Conservation (phyloP, 2,113 vertebrate genomes). For the Hassar affinis region DNA sequence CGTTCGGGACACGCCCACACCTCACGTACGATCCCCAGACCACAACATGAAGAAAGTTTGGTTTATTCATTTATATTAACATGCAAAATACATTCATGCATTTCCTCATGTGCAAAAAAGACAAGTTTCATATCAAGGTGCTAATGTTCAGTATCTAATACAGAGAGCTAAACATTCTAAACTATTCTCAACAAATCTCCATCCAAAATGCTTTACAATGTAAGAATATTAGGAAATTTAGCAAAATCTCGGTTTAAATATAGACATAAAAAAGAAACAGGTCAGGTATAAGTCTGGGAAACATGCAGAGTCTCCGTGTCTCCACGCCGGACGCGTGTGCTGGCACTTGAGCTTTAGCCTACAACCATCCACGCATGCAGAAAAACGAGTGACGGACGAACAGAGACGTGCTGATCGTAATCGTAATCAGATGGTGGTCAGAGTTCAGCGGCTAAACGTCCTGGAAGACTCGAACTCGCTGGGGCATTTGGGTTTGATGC, state of each 20-base stretch:
- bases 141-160: slow-evolving; percentile 74
- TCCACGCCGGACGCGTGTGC: not conserved
- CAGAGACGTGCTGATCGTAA: slow-evolving; percentile 74
- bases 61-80: slow-evolving; percentile 73
- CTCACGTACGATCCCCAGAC: slow-evolving; percentile 35
- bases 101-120: slow-evolving; percentile 75
- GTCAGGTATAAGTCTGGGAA: not conserved
- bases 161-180: slow-evolving; percentile 72
- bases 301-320: slow-evolving; percentile 11
- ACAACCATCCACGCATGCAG: slow-evolving; percentile 83
- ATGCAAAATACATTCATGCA: slow-evolving; percentile 97
- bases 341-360: slow-evolving; percentile 61
- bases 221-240: slow-evolving; percentile 93
- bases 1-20: not conserved
- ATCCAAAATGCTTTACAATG: slow-evolving; percentile 88
- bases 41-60: slow-evolving; percentile 71
- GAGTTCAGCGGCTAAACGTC: slow-evolving; percentile 83
- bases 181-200: too few relatives aligned
- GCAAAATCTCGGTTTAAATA: slow-evolving; percentile 90
- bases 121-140: slow-evolving; percentile 59
- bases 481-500: slow-evolving; percentile 92
- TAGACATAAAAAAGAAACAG: slow-evolving; percentile 29
- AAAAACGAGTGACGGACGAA: slow-evolving; percentile 46
- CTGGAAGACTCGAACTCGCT: slow-evolving; percentile 91
- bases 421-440: slow-evolving; percentile 3